Evolutionary conservation across 2,888 invertebrate species (phyloP).

Genomic region (Lithodes maja): DNA sequence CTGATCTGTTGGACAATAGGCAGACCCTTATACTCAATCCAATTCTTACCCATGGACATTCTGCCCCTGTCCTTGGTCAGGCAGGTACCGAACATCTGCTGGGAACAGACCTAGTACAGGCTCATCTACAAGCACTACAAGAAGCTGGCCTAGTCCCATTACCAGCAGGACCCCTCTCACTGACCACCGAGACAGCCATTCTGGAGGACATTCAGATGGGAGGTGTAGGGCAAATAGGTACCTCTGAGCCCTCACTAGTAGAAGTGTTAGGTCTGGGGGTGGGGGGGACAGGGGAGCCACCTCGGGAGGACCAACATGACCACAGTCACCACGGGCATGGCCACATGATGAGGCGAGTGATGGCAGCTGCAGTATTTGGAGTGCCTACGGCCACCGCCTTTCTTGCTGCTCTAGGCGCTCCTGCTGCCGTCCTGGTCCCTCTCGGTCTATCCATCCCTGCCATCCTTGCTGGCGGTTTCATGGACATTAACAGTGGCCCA

Average conservation of each 20-base stretch:
- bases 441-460: constrained; percentile 45
- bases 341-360: constrained; percentile 30
- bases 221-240: neutral
- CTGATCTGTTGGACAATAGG: constrained; percentile 40
- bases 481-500: constrained; percentile 29
- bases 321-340: constrained; percentile 21
- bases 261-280: constrained; percentile 2
- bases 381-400: constrained; percentile 44
- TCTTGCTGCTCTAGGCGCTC: constrained; percentile 42
- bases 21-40: constrained; percentile 28
- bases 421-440: constrained; percentile 43
- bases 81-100: constrained; percentile 25
- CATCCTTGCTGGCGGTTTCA: constrained; percentile 36
- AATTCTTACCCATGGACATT: neutral
- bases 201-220: constrained; percentile 41
- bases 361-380: constrained; percentile 28
- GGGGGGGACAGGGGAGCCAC: constrained; percentile 22
- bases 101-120: constrained; percentile 3
- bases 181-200: neutral
- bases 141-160: neutral
- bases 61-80: constrained; percentile 6
- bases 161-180: neutral
- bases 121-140: constrained; percentile 36
- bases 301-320: neutral
- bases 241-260: constrained; percentile 8